Evolutionary conservation across 2,113 vertebrate species (phyloP).

Genomic region (Tragelaphus buxtoni): DNA sequence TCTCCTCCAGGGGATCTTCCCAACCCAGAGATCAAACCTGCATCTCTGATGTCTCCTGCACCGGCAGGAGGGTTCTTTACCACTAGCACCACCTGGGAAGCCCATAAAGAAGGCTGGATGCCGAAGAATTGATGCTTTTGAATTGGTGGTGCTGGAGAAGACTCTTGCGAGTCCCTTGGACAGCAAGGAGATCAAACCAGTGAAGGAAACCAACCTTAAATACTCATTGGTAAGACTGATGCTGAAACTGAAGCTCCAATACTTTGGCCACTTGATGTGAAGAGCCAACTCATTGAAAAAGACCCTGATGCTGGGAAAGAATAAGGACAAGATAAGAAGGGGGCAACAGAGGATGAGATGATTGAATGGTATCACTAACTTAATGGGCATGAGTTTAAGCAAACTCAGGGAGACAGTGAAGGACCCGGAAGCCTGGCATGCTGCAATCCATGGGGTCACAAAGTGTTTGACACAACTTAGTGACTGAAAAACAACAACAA

Average conservation of each 20-base stretch:
- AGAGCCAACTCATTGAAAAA: not conserved
- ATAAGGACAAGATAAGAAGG: not conserved
- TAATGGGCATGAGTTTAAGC: not conserved
- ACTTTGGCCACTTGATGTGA: not conserved
- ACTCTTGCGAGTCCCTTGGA: not conserved
- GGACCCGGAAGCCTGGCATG: not conserved
- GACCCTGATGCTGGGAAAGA: not conserved
- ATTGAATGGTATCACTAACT: not conserved
- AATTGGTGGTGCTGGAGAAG: not conserved
- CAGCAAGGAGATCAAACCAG: not conserved
- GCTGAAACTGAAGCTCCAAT: not conserved
- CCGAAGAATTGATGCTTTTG: not conserved
- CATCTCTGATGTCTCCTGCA: not conserved
- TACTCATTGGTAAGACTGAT: not conserved
- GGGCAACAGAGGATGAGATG: not conserved
- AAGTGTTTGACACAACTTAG: not conserved
- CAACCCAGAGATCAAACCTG: not conserved
- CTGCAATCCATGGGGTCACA: not conserved
- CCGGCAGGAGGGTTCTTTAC: not conserved
- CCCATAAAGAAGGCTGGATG: not conserved
- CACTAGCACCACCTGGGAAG: not conserved
- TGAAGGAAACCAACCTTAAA: not conserved
- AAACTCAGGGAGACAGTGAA: not conserved
- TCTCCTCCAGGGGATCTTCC: not conserved
- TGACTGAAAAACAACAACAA: not conserved